Evolutionary conservation across 2,888 invertebrate genomes (phyloP).

Genomic region (Troilus luridus): DNA sequence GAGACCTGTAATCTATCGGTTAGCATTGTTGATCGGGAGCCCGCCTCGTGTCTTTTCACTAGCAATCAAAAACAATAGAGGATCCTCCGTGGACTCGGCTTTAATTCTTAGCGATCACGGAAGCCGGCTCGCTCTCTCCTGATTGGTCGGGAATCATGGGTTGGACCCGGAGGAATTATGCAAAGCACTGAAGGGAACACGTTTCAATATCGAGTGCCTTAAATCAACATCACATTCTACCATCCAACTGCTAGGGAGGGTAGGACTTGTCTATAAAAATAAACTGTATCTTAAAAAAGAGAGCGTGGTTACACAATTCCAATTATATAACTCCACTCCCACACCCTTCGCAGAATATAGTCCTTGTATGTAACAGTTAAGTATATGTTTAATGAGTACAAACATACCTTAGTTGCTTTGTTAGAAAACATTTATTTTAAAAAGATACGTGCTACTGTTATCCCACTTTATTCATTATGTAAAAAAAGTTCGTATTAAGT

Average conservation of each 20-base stretch:
- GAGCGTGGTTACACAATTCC: background rate
- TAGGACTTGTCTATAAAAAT: no score
- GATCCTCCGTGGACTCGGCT: background rate
- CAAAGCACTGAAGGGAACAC: background rate
- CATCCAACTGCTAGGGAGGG: background rate
- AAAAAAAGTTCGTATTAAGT: no score
- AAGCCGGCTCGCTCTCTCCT: background rate
- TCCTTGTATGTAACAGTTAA: no score
- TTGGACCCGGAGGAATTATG: background rate
- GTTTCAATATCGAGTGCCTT: background rate
- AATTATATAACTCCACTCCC: no score
- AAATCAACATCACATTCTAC: background rate
- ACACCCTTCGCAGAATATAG: no score
- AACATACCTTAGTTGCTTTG: no score
- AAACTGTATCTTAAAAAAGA: background rate
- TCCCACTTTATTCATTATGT: no score
- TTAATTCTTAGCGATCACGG: conserved; percentile 20
- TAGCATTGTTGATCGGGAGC: conserved; percentile 33
- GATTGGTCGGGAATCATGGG: background rate
- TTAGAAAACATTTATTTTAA: no score
- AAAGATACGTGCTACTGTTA: no score
- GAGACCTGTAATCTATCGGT: conserved; percentile 32
- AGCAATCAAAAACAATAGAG: conserved; percentile 29
- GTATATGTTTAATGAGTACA: no score
- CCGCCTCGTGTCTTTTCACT: conserved; percentile 33